A percentile compares a stretch with the other conserved stretches of the same genome.
Conservation (phyloP, 2,888 invertebrate species). For the Sarcophaga carnaria region DNA sequence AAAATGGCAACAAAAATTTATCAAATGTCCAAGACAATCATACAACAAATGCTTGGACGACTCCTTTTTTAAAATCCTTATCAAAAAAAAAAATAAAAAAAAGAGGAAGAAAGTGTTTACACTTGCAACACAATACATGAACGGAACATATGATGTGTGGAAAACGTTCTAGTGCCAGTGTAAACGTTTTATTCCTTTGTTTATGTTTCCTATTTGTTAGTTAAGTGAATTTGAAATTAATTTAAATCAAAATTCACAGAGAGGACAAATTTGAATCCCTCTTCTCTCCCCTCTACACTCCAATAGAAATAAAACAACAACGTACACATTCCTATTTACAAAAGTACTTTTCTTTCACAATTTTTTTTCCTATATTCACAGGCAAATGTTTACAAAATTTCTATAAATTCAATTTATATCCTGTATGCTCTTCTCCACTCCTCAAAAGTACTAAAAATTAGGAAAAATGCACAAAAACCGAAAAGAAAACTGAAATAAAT, state of each 20-base stretch:
- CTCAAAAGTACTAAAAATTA: conserved; percentile 1
- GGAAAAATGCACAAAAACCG: background rate
- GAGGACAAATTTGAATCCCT: conserved; percentile 43
- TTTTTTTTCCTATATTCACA: background rate
- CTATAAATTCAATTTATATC: conserved; percentile 71
- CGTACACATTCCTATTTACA: conserved; percentile 12
- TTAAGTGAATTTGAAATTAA: conserved; percentile 71
- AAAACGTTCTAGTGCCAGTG: background rate
- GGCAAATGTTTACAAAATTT: conserved; percentile 67
- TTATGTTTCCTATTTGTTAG: conserved; percentile 30
- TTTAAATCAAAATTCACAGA: conserved; percentile 71
- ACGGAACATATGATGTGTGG: too few relatives aligned
- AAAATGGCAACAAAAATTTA: conserved; percentile 56
- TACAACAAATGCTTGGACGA: background rate
- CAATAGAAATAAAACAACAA: background rate
- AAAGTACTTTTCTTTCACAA: background rate
- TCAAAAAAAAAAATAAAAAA: background rate
- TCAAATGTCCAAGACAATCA: conserved; percentile 60
- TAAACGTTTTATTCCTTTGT: conserved; percentile 20
- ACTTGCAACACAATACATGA: background rate
- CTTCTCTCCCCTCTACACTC: background rate
- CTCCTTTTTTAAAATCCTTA: background rate
- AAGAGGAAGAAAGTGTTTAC: background rate
- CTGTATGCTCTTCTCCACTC: conserved; percentile 20
- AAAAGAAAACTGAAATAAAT: conserved; percentile 13